Base-by-base conservation (phyloP, 2,113 vertebrate species). In the Pedetes capensis region DNA sequence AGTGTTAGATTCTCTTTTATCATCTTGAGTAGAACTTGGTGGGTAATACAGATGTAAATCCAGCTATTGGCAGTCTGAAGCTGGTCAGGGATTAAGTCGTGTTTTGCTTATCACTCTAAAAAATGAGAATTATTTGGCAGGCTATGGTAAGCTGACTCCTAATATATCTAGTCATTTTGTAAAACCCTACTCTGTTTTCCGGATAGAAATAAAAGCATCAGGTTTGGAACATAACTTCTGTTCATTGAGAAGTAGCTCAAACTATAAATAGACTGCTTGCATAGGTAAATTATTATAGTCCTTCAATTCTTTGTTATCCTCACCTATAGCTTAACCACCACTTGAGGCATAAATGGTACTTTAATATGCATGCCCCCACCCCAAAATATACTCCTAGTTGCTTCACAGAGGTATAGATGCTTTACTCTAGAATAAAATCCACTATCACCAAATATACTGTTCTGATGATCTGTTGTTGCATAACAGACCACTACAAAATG, bases 111-210 rank as follows among this genome's bases (percentile, higher is more conserved):
- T 76, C 84, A 80, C n/a, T 87, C 53, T 84, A 34, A 66, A 76
- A 89, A 90, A 79, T 84, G 37, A 57, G 53, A 83, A 44, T n/a
- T 44, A 8, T 76, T 91, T 95, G 94, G 16, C 37, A 66, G 64
- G 27, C 59, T 32, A 22, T 87, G 20, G 22, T 69, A 78, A 89
- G 64, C 27, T 29, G 53, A 80, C 44, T 82, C 44, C 69, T 49
- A 79, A 68, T 68, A 51, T 59, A 81, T 72, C 75, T 76, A 82
- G 18, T 85, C 32, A 86, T 78, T 93, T 78, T 96, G 16, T 66
- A 37, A 74, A 78, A 81, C 63, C 18, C 8, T 34, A 34, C 42
- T 69, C 27, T 76, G n/a, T 53, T 93, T 84, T 72, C 61, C 74
- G n/a, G 29, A 37, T 47, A 71, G 66, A 87, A 90, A 90, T 79